Base-by-base conservation (phyloP, 2,888 invertebrate species). In the Nomada ferruginata region DNA sequence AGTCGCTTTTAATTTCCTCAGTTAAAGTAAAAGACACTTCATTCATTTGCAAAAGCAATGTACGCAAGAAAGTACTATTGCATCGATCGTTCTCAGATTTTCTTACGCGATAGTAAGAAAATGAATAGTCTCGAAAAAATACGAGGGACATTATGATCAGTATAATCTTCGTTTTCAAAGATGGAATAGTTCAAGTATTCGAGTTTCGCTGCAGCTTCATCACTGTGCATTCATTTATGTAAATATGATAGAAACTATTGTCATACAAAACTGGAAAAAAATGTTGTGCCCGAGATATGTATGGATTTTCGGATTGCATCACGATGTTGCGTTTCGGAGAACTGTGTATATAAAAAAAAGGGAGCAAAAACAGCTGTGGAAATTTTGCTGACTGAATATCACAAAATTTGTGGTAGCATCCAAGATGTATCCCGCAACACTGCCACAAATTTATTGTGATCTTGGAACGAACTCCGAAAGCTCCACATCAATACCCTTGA, bases 171-270 rank as follows among this genome's bases (percentile, higher is more conserved):
- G 73, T 47, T 82, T 82, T 69, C 68, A 73, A 61, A 44, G 70
- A 87, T 79, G 83, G 61, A 83, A 83, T 87, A 75, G 85, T 78
- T 85, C 75, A 69, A 87, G 63, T 85, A 78, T 83, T 78, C 75
- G 74, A 82, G 65, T 86, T 74, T 87, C 70, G 79, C 82, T 84
- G 83, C 84, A 87, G 83, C 84, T 88, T 88, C 79, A 74, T 86
- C 76, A 80, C 70, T 84, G 79, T 85, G 77, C 84, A 82, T 85
- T 83, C 81, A 73, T 87, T 88, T 85, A 76, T 88, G 88, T 88
- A 88, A 87, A 88, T 88, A 88, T 61, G 79, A 60, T 82, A 77
- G 80, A 86, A 75, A 80, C 80, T 76, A 83, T 18, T 47, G 84
- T 76, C 70, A 61, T 85, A 77, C 76, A 53, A 65, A 77, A 76